Evolutionary conservation across 2,797 vertebrate species (phyloP).

Genomic region (Notolepis coatsorum): DNA sequence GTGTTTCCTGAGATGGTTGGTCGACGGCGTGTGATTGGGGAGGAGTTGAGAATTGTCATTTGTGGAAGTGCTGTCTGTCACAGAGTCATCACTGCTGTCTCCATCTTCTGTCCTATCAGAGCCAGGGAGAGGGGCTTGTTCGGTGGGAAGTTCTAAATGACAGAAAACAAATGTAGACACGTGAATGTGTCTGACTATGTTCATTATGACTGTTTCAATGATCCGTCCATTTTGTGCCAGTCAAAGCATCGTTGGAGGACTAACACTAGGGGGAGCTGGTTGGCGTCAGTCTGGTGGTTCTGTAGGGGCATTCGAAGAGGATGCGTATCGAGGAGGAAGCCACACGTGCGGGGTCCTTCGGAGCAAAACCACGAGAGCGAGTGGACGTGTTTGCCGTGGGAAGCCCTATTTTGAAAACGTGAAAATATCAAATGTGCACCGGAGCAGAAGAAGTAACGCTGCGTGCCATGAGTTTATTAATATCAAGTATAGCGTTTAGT

Average conservation of each 20-base stretch:
- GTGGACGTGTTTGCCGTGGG: no score
- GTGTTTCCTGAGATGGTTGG: slow-evolving; percentile 24
- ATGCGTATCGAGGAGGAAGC: no score
- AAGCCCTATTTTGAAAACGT: no score
- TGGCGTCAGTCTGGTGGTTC: neutral
- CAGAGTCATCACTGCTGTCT: slow-evolving; percentile 54
- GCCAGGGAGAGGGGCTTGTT: slow-evolving; percentile 31
- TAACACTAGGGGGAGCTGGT: no score
- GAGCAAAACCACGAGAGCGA: no score
- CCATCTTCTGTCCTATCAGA: slow-evolving; percentile 33
- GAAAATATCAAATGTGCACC: no score
- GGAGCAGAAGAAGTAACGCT: no score
- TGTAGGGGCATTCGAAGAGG: no score
- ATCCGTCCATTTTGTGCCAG: neutral
- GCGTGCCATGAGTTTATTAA: no score
- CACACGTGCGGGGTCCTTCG: no score
- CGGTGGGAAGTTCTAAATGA: slow-evolving; percentile 20
- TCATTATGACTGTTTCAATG: neutral
- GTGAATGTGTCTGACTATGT: neutral
- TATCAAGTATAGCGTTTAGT: no score
- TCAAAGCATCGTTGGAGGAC: neutral
- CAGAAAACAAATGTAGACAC: neutral
- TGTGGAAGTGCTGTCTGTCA: slow-evolving; percentile 47
- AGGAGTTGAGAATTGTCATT: slow-evolving; percentile 60
- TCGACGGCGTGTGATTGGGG: slow-evolving; percentile 30